These are phyloP conservation scores for Paramisgurnus dabryanus DNA, from an alignment of 2,113 vertebrate species.

Conservation along the genomic window DNA sequence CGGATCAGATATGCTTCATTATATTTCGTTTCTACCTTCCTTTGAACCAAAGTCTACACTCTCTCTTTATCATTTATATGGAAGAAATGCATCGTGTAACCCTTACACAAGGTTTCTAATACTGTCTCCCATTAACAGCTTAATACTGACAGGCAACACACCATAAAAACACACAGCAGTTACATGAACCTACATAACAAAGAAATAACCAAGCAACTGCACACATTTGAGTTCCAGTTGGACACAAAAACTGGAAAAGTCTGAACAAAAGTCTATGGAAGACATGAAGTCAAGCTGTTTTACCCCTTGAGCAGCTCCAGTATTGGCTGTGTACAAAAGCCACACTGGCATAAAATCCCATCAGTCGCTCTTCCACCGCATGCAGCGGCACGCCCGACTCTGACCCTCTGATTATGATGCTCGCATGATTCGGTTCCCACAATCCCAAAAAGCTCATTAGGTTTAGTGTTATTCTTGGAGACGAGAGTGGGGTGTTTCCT, in stretches of 20 bases:
- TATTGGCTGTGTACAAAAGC: conserved; percentile 6
- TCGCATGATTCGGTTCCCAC: conserved; percentile 18
- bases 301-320: neutral
- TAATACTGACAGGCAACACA: conserved; percentile 56
- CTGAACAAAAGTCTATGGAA: conserved; percentile 22
- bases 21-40: conserved; percentile 33
- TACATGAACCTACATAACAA: conserved; percentile 30
- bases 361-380: neutral
- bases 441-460: conserved; percentile 27
- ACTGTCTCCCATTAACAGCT: conserved; percentile 51
- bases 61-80: conserved; percentile 16
- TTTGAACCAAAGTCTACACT: conserved; percentile 10
- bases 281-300: neutral
- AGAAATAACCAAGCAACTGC: neutral
- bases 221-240: conserved; percentile 27
- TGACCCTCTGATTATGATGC: conserved; percentile 27
- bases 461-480: conserved; percentile 37
- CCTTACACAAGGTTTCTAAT: conserved; percentile 46
- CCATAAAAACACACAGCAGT: conserved; percentile 36
- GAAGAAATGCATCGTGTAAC: conserved; percentile 26
- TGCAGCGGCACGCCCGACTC: neutral
- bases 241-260: conserved; percentile 16
- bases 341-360: neutral
- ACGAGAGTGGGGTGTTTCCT: neutral
- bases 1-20: neutral